Conservation (phyloP, 2,113 vertebrate species). For the Elaphurus davidianus region DNA sequence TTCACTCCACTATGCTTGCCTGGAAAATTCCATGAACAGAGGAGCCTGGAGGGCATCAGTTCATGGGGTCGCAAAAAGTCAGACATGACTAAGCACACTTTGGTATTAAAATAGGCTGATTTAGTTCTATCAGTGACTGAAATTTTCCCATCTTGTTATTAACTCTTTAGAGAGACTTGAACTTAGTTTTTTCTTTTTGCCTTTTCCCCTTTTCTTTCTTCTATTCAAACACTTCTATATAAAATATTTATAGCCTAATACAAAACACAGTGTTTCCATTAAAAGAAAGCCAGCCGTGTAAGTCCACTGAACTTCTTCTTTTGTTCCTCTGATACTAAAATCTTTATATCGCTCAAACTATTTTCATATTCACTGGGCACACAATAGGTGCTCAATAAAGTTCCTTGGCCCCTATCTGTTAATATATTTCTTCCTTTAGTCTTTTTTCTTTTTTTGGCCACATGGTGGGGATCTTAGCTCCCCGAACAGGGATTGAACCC, state of each 20-base stretch:
- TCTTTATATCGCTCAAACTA: constrained; percentile 17
- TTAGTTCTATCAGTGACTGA: neutral
- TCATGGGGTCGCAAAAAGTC: neutral
- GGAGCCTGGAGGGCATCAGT: neutral
- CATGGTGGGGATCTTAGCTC: neutral
- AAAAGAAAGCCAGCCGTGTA: neutral
- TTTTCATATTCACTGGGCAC: neutral
- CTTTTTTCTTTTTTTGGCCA: neutral
- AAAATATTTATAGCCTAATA: neutral
- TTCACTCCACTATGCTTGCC: neutral
- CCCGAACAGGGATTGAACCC: neutral
- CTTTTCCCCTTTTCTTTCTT: neutral
- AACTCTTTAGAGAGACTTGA: neutral
- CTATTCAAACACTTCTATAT: constrained; percentile 8
- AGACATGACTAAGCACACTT: neutral
- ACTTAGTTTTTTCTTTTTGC: neutral
- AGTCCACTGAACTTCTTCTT: neutral
- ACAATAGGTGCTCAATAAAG: neutral
- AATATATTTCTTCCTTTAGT: neutral
- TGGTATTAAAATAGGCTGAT: neutral
- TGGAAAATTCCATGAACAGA: neutral
- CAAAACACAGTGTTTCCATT: neutral
- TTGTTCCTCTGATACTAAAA: neutral
- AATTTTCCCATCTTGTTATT: constrained; percentile 3
- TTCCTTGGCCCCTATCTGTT: neutral